These are phyloP conservation scores for Acronicta alni DNA, from an alignment of 2,888 invertebrate genomes.

Conservation along the genomic window DNA sequence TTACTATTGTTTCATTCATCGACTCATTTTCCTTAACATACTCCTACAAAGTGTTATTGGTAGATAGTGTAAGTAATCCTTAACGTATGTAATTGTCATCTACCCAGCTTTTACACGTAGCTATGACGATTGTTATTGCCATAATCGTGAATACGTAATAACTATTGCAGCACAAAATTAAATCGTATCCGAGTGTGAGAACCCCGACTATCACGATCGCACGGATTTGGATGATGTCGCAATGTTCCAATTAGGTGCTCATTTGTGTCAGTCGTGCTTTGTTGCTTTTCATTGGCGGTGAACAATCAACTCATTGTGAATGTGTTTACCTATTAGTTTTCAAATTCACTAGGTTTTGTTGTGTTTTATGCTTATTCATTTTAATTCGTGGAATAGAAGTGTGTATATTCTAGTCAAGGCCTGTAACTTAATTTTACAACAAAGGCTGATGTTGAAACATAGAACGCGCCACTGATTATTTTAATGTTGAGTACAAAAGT, in stretches of 20 bases:
- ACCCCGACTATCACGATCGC: slow-evolving; percentile 71
- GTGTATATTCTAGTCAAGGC: not conserved
- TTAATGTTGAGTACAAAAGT: no score
- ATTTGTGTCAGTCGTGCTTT: slow-evolving; percentile 86
- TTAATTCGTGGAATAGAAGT: slow-evolving; percentile 18
- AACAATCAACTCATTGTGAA: slow-evolving; percentile 80
- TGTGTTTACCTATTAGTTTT: slow-evolving; percentile 72
- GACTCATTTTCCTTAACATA: no score
- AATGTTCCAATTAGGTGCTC: slow-evolving; percentile 87
- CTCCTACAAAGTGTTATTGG: no score
- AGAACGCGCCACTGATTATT: no score
- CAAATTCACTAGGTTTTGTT: slow-evolving; percentile 63
- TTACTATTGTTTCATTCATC: no score
- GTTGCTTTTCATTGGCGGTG: slow-evolving; percentile 80
- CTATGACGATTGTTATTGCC: slow-evolving; percentile 8
- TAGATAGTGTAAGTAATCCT: no score
- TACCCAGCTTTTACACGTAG: not conserved
- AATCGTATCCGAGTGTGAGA: slow-evolving; percentile 63
- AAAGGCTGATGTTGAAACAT: not conserved
- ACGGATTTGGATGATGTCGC: slow-evolving; percentile 81
- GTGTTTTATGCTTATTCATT: slow-evolving; percentile 33
- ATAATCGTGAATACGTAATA: slow-evolving; percentile 36
- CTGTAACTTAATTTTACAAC: not conserved
- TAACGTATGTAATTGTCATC: not conserved
- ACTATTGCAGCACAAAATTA: slow-evolving; percentile 57